Evolutionary conservation across 2,797 vertebrate species (phyloP).

Genomic region (Gallinago stenura): DNA sequence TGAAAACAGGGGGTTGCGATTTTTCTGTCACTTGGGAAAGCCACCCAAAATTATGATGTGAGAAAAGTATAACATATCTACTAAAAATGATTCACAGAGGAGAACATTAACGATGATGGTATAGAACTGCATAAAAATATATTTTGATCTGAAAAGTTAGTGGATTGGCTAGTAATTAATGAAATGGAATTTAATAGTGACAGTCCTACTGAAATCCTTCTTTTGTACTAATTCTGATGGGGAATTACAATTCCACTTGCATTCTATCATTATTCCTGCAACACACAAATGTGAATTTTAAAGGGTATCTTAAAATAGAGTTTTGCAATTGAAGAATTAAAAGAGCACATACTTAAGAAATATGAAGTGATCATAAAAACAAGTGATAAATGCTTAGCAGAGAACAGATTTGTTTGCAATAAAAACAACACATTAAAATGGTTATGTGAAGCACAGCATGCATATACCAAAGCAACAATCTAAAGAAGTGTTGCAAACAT

Average conservation of each 20-base stretch:
- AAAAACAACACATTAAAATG: background rate
- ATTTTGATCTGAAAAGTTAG: background rate
- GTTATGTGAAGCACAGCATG: background rate
- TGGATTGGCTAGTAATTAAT: background rate
- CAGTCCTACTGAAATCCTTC: background rate
- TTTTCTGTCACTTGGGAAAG: background rate
- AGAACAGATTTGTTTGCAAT: background rate
- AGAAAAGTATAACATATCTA: background rate
- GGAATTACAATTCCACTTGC: background rate
- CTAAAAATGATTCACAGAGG: background rate
- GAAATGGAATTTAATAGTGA: background rate
- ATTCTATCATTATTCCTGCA: background rate
- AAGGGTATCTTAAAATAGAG: background rate
- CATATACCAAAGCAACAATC: background rate
- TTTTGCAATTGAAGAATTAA: background rate
- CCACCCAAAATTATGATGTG: background rate
- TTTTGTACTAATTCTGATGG: background rate
- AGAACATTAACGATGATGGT: background rate
- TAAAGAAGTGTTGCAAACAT: background rate
- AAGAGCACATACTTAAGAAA: background rate
- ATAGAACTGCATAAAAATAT: background rate
- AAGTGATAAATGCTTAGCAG: background rate
- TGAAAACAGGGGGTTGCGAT: background rate
- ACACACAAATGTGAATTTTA: background rate
- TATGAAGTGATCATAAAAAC: background rate